Percentiles rank a stretch among this genome's conserved stretches.
Conservation (phyloP, 92 coral and sea anemone species). For the Phenganax marumi region DNA sequence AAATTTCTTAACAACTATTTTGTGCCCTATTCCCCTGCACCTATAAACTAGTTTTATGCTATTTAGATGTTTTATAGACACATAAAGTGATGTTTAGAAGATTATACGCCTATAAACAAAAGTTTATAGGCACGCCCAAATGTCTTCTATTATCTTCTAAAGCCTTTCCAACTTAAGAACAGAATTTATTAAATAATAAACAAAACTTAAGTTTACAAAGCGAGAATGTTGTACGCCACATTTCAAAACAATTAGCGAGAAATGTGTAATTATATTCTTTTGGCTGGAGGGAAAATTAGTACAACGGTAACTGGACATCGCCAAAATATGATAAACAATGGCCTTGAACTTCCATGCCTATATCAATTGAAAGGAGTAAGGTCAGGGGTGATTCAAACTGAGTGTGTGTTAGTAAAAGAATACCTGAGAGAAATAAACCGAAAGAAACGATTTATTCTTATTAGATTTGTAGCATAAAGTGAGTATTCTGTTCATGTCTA, state of each 20-base stretch:
- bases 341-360: constrained; percentile 13
- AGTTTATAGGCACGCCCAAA: no score
- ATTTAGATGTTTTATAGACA: no score
- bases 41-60: no score
- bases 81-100: no score
- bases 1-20: no score
- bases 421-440: background rate
- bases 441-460: background rate
- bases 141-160: no score
- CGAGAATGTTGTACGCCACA: constrained; percentile 20
- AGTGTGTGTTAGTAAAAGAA: no score
- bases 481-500: background rate
- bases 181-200: background rate
- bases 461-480: background rate
- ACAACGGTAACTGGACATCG: background rate
- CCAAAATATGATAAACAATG: constrained; percentile 15
- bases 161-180: no score
- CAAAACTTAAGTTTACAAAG: constrained; percentile 8
- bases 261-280: background rate
- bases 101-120: no score
- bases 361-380: background rate
- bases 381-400: background rate
- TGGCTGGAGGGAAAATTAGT: background rate
- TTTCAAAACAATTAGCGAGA: background rate
- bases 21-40: no score